Conservation (phyloP, 2,797 vertebrate genomes). For the Esox lucius region DNA sequence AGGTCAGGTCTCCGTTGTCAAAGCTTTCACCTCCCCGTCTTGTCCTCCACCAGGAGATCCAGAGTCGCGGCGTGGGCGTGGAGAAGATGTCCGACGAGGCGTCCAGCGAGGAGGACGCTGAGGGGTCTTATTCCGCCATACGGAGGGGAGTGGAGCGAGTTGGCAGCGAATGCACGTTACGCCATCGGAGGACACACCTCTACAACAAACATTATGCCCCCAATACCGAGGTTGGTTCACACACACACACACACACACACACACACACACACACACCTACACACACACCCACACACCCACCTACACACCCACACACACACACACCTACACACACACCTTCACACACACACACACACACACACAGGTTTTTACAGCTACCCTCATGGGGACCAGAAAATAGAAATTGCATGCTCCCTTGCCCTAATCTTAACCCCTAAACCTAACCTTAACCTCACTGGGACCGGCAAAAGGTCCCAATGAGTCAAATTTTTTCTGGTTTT, state of each 20-base stretch:
- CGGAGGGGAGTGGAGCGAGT: slow-evolving; percentile 78
- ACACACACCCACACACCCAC: too few relatives aligned
- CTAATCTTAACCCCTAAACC: too few relatives aligned
- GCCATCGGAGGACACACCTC: slow-evolving; percentile 89
- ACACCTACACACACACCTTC: not conserved
- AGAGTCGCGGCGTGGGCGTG: slow-evolving; percentile 45
- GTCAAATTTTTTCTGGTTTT: too few relatives aligned
- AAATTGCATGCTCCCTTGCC: too few relatives aligned
- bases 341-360: too few relatives aligned
- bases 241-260: not conserved
- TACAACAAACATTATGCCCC: slow-evolving; percentile 90
- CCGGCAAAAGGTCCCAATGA: too few relatives aligned
- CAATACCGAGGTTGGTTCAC: slow-evolving; percentile 83
- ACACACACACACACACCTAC: not conserved
- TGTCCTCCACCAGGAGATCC: slow-evolving; percentile 69
- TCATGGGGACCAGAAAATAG: too few relatives aligned
- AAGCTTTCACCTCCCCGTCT: too few relatives aligned
- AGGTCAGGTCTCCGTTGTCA: too few relatives aligned
- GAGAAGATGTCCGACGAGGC: slow-evolving; percentile 89
- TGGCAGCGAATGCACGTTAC: slow-evolving; percentile 80
- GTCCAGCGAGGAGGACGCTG: slow-evolving; percentile 94
- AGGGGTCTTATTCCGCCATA: slow-evolving; percentile 78
- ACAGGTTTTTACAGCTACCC: too few relatives aligned
- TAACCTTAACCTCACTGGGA: too few relatives aligned
- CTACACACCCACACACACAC: not conserved